phyloP scores from a whole-genome alignment of 1,140 invertebrate species.

The Meloidogyne chitwoodi region DNA sequence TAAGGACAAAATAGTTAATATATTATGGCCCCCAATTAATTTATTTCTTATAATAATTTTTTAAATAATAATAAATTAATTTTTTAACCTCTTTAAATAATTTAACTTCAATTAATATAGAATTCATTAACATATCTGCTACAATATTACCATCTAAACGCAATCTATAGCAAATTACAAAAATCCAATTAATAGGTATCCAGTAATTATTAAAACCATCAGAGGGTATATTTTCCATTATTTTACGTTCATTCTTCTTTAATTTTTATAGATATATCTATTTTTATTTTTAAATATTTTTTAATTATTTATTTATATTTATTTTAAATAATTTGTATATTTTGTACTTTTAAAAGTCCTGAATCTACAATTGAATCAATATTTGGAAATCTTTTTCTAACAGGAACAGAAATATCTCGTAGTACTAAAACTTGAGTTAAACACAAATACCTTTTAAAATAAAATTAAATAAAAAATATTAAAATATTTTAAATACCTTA shows the following conservation, averaged over 20 bases:
- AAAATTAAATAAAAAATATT: background rate
- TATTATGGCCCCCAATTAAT: too few relatives aligned
- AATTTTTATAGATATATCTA: constrained; percentile 8
- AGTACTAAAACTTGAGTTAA: constrained; percentile 69
- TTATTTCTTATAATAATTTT: too few relatives aligned
- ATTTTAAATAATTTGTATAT: too few relatives aligned
- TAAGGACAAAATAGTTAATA: too few relatives aligned
- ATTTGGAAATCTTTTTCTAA: constrained; percentile 77
- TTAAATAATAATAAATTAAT: background rate
- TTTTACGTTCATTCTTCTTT: constrained; percentile 27
- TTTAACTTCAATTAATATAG: constrained; percentile 18
- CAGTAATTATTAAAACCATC: constrained; percentile 29
- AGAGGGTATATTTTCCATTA: constrained; percentile 30
- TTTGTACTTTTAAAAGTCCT: constrained; percentile 60
- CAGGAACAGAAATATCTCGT: constrained; percentile 77
- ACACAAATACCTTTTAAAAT: constrained; percentile 65
- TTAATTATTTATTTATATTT: too few relatives aligned
- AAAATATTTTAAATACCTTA: constrained; percentile 59
- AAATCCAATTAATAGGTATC: constrained; percentile 39
- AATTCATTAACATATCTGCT: constrained; percentile 31
- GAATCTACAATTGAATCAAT: constrained; percentile 79
- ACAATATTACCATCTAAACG: constrained; percentile 20
- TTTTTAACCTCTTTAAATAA: constrained; percentile 20
- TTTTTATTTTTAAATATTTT: background rate
- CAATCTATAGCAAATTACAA: constrained; percentile 9